These are phyloP conservation scores for Gibbula magus DNA, from an alignment of 2,888 invertebrate species.

Conservation along the genomic window DNA sequence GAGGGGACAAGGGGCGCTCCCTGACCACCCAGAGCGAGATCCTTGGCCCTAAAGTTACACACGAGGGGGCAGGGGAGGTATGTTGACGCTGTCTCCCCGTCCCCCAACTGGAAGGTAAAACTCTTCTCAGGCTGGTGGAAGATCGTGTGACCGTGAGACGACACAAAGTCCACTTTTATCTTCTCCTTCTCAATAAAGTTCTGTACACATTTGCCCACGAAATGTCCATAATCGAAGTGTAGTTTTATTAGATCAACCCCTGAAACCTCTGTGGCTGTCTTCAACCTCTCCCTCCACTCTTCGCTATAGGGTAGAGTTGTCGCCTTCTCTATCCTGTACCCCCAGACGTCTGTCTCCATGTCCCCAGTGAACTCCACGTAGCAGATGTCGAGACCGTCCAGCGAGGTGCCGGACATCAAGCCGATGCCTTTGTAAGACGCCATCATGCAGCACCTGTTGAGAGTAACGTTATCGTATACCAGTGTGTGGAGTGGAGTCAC, in stretches of 20 bases:
- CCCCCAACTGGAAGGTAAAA: slow-evolving; percentile 70
- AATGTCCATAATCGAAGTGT: slow-evolving; percentile 67
- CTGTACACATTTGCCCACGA: slow-evolving; percentile 56
- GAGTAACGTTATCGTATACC: too few species aligned
- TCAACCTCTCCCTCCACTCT: slow-evolving; percentile 57
- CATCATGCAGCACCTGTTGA: slow-evolving; percentile 44
- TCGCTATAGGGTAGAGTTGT: slow-evolving; percentile 57
- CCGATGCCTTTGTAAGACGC: slow-evolving; percentile 66
- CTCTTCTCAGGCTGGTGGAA: slow-evolving; percentile 69
- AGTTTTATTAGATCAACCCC: slow-evolving; percentile 64
- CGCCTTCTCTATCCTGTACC: slow-evolving; percentile 60
- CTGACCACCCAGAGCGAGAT: slow-evolving; percentile 70
- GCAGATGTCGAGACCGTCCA: slow-evolving; percentile 71
- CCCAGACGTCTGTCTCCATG: slow-evolving; percentile 63
- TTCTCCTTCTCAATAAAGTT: slow-evolving; percentile 50
- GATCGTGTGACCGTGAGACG: slow-evolving; percentile 70
- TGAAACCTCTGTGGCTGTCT: slow-evolving; percentile 45
- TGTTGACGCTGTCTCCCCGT: slow-evolving; percentile 66
- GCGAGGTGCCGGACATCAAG: slow-evolving; percentile 70
- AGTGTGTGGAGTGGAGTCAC: neutral
- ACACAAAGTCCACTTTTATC: slow-evolving; percentile 56
- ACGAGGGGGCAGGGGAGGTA: slow-evolving; percentile 61
- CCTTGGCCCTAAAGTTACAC: slow-evolving; percentile 68
- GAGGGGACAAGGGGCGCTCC: slow-evolving; percentile 70
- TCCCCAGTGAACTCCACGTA: slow-evolving; percentile 68